phyloP scores from a whole-genome alignment of 2,797 vertebrate species.

The Choloepus didactylus region DNA sequence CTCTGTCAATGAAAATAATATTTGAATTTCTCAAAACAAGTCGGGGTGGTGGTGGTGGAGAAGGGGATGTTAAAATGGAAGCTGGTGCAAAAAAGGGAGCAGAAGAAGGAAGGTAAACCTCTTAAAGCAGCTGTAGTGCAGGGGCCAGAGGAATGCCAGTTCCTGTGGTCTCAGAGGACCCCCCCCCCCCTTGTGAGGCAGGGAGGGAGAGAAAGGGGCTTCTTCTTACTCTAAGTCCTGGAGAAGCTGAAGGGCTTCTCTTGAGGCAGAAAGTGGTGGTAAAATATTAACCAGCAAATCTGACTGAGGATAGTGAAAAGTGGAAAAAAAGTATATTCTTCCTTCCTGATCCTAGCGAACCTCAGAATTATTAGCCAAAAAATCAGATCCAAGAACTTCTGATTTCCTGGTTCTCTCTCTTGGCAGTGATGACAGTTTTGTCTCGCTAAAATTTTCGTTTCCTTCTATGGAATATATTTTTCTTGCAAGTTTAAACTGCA shows the following conservation, averaged over 20 bases:
- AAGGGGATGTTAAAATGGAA: not conserved
- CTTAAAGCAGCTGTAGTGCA: rapidly evolving
- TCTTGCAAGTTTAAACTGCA: not conserved
- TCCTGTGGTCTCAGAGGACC: not conserved
- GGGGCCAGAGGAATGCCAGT: not conserved
- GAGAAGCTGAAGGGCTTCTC: not conserved
- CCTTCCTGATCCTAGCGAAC: not conserved
- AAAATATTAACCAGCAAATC: too few species aligned
- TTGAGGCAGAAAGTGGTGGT: not conserved
- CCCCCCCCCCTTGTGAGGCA: not conserved
- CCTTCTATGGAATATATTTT: not conserved
- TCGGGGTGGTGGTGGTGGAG: too few species aligned
- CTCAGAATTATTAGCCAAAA: too few species aligned
- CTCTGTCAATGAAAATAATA: not conserved
- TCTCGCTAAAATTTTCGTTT: not conserved
- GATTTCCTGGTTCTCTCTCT: not conserved
- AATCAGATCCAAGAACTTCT: not conserved
- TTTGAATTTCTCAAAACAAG: not conserved
- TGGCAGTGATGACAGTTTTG: not conserved
- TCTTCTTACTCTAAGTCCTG: not conserved
- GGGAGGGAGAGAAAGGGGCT: not conserved
- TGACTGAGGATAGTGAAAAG: rapidly evolving
- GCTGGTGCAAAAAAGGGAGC: not conserved
- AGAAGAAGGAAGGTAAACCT: rapidly evolving
- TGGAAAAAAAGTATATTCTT: too few species aligned